Conservation (phyloP, 2,113 vertebrate species). For the Pterocles burchelli region DNA sequence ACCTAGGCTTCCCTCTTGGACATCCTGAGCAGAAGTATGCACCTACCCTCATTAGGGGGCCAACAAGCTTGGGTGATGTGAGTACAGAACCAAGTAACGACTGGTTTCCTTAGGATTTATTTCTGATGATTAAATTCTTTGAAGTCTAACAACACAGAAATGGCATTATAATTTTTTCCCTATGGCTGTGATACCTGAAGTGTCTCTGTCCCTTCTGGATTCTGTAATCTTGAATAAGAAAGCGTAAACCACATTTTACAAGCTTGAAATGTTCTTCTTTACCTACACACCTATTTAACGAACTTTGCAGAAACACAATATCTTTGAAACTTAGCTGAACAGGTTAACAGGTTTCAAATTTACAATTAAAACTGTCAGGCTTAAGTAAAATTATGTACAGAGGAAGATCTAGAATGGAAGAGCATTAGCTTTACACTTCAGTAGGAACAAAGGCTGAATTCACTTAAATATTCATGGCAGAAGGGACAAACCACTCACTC, state of each 20-base stretch:
- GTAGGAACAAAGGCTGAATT: background rate
- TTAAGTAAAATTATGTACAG: background rate
- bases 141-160: background rate
- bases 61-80: background rate
- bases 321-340: background rate
- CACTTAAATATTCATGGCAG: background rate
- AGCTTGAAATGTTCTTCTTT: background rate
- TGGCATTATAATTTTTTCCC: background rate
- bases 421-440: background rate
- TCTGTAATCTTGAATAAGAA: background rate
- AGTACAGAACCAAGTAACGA: background rate
- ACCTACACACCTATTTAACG: background rate
- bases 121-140: background rate
- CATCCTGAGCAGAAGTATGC: background rate
- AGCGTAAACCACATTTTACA: background rate
- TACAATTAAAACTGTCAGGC: background rate
- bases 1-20: background rate
- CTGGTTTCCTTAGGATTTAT: background rate
- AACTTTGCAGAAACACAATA: background rate
- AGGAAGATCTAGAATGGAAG: background rate
- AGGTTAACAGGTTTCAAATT: background rate
- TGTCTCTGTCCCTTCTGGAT: background rate
- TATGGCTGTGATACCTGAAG: background rate
- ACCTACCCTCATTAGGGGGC: background rate
- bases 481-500: background rate